A percentile compares a stretch with the other conserved stretches of the same genome.
phyloP scores from a whole-genome alignment of 2,888 invertebrate species.

The Lithophane semibrunnea region DNA sequence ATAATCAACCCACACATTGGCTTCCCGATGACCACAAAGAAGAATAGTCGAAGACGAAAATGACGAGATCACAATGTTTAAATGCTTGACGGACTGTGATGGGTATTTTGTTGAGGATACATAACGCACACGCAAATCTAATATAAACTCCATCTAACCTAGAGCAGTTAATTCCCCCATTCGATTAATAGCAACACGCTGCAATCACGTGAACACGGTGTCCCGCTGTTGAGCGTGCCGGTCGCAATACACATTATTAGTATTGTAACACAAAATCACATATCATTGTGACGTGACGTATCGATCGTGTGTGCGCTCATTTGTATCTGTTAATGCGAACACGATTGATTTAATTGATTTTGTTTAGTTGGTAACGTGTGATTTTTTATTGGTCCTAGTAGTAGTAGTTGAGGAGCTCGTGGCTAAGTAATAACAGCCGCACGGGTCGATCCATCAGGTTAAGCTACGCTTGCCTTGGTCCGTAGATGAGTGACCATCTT shows the following conservation, averaged over 20 bases:
- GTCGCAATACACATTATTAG: constrained; percentile 67
- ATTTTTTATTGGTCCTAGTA: neutral
- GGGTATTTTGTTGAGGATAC: neutral
- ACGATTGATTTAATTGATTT: constrained; percentile 55
- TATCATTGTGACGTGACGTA: constrained; percentile 73
- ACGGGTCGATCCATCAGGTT: too few species aligned
- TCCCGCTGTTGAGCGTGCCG: constrained; percentile 74
- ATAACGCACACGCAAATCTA: constrained; percentile 3
- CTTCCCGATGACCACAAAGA: neutral
- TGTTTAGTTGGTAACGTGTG: constrained; percentile 28
- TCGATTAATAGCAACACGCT: constrained; percentile 81
- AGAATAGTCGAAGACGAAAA: neutral
- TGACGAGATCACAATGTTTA: neutral
- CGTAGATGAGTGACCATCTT: too few species aligned
- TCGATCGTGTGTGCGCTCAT: constrained; percentile 53
- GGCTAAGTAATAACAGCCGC: too few species aligned
- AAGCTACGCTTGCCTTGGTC: too few species aligned
- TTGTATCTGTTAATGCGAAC: constrained; percentile 57
- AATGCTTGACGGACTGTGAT: neutral
- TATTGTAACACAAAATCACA: constrained; percentile 74
- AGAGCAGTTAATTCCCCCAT: constrained; percentile 72
- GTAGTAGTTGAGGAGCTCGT: too few species aligned
- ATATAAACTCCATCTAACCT: constrained; percentile 53
- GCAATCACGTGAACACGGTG: constrained; percentile 75
- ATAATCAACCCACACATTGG: neutral